These are phyloP conservation scores for Halisarca cf. caerulea DNA, from an alignment of 37 sponge, comb jelly and placozoan species.

Conservation along the genomic window DNA sequence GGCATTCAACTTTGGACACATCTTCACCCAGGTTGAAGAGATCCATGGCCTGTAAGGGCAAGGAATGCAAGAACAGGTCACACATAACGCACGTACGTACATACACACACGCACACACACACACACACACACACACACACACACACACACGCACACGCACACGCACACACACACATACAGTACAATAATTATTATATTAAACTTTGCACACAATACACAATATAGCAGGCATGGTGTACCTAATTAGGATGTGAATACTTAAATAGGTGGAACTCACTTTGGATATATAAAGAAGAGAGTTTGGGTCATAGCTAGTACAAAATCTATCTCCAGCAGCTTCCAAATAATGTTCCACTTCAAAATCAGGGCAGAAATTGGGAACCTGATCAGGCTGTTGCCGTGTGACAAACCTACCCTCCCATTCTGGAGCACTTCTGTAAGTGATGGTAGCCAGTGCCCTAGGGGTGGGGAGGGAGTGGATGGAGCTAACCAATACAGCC, in stretches of 20 bases:
- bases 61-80: neutral
- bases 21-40: slow-evolving; percentile 74
- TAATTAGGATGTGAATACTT: too few species aligned
- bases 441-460: slow-evolving; percentile 73
- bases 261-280: slow-evolving; percentile 67
- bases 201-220: too few species aligned
- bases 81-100: too few species aligned
- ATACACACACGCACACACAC: too few species aligned
- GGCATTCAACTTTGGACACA: slow-evolving; percentile 55
- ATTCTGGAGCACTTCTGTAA: slow-evolving; percentile 83
- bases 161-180: too few species aligned
- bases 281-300: slow-evolving; percentile 74
- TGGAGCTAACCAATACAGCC: too few species aligned
- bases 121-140: too few species aligned
- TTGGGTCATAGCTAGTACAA: slow-evolving; percentile 71
- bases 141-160: too few species aligned
- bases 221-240: too few species aligned
- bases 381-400: slow-evolving; percentile 33
- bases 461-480: too few species aligned
- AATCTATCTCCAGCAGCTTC: slow-evolving; percentile 72
- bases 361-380: slow-evolving; percentile 81
- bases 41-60: slow-evolving; percentile 72
- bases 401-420: slow-evolving; percentile 62
- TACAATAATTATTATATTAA: too few species aligned
- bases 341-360: slow-evolving; percentile 71